Conservation (phyloP, 2,797 vertebrate species). For the Pantherophis alleghaniensis region DNA sequence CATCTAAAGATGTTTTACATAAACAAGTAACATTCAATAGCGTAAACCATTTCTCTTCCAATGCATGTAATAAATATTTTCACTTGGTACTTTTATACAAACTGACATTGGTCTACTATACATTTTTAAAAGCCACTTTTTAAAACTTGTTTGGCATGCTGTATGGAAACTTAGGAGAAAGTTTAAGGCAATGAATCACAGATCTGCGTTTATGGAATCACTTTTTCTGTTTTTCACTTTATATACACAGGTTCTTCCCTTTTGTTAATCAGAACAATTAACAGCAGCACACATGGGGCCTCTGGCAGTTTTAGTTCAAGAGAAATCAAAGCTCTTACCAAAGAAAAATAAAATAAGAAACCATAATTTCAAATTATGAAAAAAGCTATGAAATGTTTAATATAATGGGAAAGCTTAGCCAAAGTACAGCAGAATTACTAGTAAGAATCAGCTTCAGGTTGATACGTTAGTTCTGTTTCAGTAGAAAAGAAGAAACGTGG, state of each 20-base stretch:
- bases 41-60: conserved; percentile 92
- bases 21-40: conserved; percentile 98
- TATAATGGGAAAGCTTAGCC: conserved; percentile 39
- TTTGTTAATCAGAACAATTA: conserved; percentile 69
- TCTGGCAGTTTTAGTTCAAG: conserved; percentile 65
- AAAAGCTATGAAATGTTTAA: conserved; percentile 58
- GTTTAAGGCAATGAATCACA: conserved; percentile 97
- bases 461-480: conserved; percentile 6
- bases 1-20: conserved; percentile 98
- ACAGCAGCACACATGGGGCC: conserved; percentile 72
- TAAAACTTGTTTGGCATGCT: conserved; percentile 83
- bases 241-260: conserved; percentile 69
- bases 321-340: conserved; percentile 65
- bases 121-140: conserved; percentile 87
- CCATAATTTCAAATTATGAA: conserved; percentile 61
- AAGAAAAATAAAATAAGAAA: conserved; percentile 46
- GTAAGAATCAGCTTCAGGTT: conserved; percentile 34
- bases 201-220: conserved; percentile 79
- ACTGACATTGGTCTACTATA: conserved; percentile 93
- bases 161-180: conserved; percentile 84
- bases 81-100: conserved; percentile 98
- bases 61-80: conserved; percentile 99
- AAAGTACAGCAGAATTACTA: conserved; percentile 34
- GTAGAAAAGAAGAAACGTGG: conserved; percentile 16
- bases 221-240: conserved; percentile 63